Evolutionary conservation across 2,888 invertebrate species (phyloP).

Genomic region (Heteropelma amictum): DNA sequence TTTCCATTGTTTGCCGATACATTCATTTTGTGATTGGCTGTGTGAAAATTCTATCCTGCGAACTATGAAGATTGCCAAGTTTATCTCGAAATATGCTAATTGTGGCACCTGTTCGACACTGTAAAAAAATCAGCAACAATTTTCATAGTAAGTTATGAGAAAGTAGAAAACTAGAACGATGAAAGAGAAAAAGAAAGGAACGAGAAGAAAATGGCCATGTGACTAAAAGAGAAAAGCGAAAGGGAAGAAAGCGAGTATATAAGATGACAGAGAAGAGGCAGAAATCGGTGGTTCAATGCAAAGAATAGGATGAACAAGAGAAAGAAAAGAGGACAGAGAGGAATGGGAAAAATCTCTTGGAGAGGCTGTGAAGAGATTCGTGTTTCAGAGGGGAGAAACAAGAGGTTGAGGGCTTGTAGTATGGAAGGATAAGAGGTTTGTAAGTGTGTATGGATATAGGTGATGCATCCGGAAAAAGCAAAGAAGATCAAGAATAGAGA

Average conservation of each 20-base stretch:
- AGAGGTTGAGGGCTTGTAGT: constrained; percentile 52
- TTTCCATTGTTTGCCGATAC: too few relatives aligned
- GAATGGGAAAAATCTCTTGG: constrained; percentile 19
- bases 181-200: background rate
- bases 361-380: constrained; percentile 35
- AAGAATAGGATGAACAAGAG: constrained; percentile 13
- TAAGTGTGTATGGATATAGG: constrained; percentile 12
- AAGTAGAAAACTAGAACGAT: background rate
- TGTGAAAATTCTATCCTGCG: too few relatives aligned
- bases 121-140: background rate
- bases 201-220: background rate
- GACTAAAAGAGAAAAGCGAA: background rate
- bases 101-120: too few relatives aligned
- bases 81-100: too few relatives aligned
- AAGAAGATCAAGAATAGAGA: constrained; percentile 18
- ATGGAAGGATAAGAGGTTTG: constrained; percentile 18
- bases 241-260: background rate
- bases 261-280: background rate
- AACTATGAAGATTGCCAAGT: too few relatives aligned
- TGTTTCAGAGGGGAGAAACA: constrained; percentile 39
- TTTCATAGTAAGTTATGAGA: background rate
- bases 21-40: too few relatives aligned
- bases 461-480: constrained; percentile 9
- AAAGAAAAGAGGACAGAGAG: constrained; percentile 28
- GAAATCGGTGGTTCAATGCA: background rate